Evolutionary conservation across 2,797 vertebrate genomes (phyloP), one percentile per base, ranked within the genome.

Genomic region (Glossophaga mutica): DNA sequence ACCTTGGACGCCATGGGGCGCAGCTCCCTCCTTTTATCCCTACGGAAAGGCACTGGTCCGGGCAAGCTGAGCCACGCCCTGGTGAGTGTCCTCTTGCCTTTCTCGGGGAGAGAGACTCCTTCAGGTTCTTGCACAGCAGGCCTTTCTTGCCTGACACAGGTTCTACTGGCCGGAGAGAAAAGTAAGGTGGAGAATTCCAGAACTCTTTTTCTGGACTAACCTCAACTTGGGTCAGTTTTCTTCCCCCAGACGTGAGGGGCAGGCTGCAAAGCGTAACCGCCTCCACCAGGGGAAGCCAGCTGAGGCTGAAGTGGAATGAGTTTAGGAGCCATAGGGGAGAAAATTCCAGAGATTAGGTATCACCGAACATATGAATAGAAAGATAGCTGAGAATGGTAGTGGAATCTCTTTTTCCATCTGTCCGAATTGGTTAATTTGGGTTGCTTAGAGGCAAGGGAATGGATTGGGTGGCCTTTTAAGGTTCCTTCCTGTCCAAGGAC

Each of bases 381-480:
- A 73, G 68, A 57, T 7, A 21, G 22, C 15, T 65, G 50, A 67
- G 68, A 39, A 55, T 62, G 73, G 68, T 24, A 34, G 6, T 11
- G 32, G 73, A 59, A n/a, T 94, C 42, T 88, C 65, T 68, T 81
- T 88, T 93, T 48, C 86, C 70, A 4, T 79, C 52, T 94, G 85
- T 70, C 52, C 34, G 57, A 88, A 87, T 42, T 83, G 55, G 44
- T 42, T 96, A 48, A 42, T 79, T 77, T 91, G 70, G 90, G 70
- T 18, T 94, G 94, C 65, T 76, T 71, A 62, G 90, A 95, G 70
- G 70, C 70, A 91, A 96, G 44, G 16, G 34, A 62, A 87, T 74
- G 46, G 50, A 83, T 70, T 50, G 59, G 65, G 70, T 83, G 73
- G 86, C 65, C 71, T 96, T 90, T 81, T 46, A 90, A 96, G 71